These are phyloP conservation scores for Mormyrus iriodes DNA, from an alignment of 2,113 vertebrate genomes.

Conservation along the genomic window DNA sequence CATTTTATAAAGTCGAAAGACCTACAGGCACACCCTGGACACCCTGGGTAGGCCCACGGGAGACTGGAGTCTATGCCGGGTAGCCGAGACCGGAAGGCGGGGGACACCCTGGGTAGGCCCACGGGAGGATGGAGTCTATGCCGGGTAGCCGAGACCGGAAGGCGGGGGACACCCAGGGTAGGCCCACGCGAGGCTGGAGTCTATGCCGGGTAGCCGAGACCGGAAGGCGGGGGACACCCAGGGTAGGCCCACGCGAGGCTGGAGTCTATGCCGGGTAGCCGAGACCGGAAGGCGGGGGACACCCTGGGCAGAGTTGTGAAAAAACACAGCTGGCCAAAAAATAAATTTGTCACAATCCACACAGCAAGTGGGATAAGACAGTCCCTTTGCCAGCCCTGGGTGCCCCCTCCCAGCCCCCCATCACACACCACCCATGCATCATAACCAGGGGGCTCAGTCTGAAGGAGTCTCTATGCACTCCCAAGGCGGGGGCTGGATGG, in stretches of 20 bases:
- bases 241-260: neutral
- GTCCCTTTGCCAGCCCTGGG: neutral
- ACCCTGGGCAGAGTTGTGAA: neutral
- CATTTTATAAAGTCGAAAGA: neutral
- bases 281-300: neutral
- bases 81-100: rapidly evolving
- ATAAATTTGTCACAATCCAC: neutral
- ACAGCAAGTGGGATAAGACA: neutral
- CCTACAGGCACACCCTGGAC: neutral
- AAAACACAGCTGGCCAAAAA: neutral
- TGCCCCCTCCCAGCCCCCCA: too few species aligned
- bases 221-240: neutral
- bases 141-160: neutral
- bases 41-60: neutral
- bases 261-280: neutral
- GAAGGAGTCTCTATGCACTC: neutral
- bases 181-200: neutral
- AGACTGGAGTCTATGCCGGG: neutral
- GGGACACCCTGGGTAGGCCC: neutral
- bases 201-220: neutral
- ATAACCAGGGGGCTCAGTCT: neutral
- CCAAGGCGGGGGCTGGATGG: neutral
- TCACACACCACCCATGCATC: neutral
- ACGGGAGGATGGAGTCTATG: neutral
- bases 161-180: neutral